These are phyloP conservation scores for Drosophila austrosaltans DNA, from an alignment of 2,888 invertebrate genomes.

Conservation along the genomic window DNA sequence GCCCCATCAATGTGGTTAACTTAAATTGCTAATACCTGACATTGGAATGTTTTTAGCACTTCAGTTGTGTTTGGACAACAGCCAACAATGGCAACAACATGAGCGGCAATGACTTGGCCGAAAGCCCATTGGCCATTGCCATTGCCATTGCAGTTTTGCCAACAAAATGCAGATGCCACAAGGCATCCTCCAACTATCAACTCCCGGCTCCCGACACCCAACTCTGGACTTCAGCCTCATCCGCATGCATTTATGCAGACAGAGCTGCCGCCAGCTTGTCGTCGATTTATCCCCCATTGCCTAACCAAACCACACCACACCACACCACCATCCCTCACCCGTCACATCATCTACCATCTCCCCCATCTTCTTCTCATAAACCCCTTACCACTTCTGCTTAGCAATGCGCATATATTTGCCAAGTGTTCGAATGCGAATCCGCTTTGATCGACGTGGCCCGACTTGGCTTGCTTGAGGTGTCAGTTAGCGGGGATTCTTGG, in stretches of 20 bases:
- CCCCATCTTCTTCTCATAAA: neutral
- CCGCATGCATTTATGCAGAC: constrained; percentile 74
- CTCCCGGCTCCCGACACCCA: neutral
- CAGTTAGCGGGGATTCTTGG: constrained; percentile 60
- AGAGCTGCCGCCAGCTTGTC: constrained; percentile 63
- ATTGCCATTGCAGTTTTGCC: constrained; percentile 33
- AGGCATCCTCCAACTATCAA: constrained; percentile 19
- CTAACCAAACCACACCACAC: neutral
- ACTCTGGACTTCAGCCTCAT: constrained; percentile 37
- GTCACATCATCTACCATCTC: neutral
- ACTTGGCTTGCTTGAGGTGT: constrained; percentile 55
- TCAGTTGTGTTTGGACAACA: constrained; percentile 72
- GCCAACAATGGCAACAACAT: constrained; percentile 63
- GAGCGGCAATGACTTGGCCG: constrained; percentile 74
- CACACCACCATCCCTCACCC: neutral
- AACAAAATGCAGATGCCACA: constrained; percentile 62
- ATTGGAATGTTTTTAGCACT: constrained; percentile 78
- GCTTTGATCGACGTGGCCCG: constrained; percentile 69
- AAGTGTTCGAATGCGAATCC: constrained; percentile 59
- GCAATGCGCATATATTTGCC: constrained; percentile 75
- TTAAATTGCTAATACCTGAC: constrained; percentile 78
- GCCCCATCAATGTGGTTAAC: constrained; percentile 41
- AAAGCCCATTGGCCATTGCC: constrained; percentile 63
- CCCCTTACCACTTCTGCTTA: constrained; percentile 35
- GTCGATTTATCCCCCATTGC: constrained; percentile 54